These are phyloP conservation scores for Nannospalax galili DNA, from an alignment of 2,113 vertebrate species.

Conservation along the genomic window DNA sequence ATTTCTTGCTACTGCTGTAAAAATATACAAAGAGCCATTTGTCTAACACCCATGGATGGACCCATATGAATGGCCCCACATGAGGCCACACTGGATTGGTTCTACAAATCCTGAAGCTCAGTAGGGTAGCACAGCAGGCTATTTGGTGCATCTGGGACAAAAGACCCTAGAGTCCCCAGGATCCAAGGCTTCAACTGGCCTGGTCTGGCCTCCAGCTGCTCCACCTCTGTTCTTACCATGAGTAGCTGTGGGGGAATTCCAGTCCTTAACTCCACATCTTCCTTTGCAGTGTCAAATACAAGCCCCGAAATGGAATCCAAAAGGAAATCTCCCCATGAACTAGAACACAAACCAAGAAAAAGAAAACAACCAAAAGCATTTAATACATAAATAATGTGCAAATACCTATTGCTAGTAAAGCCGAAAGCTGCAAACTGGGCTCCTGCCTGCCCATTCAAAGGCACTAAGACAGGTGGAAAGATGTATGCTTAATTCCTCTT, in stretches of 20 bases:
- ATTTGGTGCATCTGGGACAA: not conserved
- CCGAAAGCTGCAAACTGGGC: not conserved
- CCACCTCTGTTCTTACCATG: conserved; percentile 84
- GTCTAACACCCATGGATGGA: not conserved
- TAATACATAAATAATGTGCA: not conserved
- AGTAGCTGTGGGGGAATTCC: conserved; percentile 90
- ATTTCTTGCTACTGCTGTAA: not conserved
- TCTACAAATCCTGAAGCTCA: not conserved
- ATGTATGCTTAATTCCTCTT: not conserved
- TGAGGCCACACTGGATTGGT: fast-evolving
- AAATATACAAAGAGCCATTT: not conserved
- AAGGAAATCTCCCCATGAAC: conserved; percentile 94
- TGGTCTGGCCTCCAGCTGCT: not conserved
- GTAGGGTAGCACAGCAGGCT: not conserved
- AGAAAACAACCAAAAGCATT: not conserved
- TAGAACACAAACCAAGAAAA: conserved; percentile 68
- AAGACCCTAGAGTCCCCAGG: not conserved
- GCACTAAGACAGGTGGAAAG: not conserved
- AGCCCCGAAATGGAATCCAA: conserved; percentile 91
- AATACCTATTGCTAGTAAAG: not conserved
- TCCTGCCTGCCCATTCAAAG: not conserved
- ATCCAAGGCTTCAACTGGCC: not conserved
- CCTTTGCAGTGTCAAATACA: conserved; percentile 89
- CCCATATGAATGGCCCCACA: not conserved
- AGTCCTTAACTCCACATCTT: conserved; percentile 84